Conservation (phyloP, 2,113 vertebrate genomes). For the Struthidea cinerea region DNA sequence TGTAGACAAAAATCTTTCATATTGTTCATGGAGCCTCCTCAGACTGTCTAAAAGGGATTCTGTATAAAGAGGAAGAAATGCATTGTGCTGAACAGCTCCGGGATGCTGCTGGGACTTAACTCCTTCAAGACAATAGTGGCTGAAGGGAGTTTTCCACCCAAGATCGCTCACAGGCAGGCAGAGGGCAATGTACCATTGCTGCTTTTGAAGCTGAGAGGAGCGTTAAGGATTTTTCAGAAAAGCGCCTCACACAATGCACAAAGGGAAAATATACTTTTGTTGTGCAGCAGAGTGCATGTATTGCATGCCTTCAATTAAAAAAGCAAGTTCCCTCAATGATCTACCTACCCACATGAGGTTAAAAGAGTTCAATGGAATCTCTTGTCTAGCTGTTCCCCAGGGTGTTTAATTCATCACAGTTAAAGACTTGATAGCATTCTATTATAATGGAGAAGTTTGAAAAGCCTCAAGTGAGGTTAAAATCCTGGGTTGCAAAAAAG, state of each 20-base stretch:
- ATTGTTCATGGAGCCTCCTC: constrained; percentile 14
- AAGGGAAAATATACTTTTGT: neutral
- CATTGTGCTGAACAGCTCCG: neutral
- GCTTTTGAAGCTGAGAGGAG: neutral
- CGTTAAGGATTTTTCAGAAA: neutral
- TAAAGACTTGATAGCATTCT: constrained; percentile 18
- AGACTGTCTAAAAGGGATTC: neutral
- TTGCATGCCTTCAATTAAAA: neutral
- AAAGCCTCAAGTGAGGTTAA: neutral
- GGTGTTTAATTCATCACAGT: constrained; percentile 40
- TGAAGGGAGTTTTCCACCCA: neutral
- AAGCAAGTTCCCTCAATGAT: neutral
- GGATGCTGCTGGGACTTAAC: constrained; percentile 41
- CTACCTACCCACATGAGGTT: neutral
- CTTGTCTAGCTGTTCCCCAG: constrained; percentile 14
- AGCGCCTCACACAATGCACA: neutral
- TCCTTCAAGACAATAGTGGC: constrained; percentile 14
- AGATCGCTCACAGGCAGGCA: neutral
- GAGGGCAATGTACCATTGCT: constrained; percentile 34
- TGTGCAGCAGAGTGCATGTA: neutral
- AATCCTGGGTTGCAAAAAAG: neutral
- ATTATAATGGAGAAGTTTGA: neutral
- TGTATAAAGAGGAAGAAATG: constrained; percentile 10
- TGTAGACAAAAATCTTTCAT: constrained; percentile 45
- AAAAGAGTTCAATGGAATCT: constrained; percentile 1